phyloP scores from a whole-genome alignment of 2,888 invertebrate species.

The Atherix ibis region DNA sequence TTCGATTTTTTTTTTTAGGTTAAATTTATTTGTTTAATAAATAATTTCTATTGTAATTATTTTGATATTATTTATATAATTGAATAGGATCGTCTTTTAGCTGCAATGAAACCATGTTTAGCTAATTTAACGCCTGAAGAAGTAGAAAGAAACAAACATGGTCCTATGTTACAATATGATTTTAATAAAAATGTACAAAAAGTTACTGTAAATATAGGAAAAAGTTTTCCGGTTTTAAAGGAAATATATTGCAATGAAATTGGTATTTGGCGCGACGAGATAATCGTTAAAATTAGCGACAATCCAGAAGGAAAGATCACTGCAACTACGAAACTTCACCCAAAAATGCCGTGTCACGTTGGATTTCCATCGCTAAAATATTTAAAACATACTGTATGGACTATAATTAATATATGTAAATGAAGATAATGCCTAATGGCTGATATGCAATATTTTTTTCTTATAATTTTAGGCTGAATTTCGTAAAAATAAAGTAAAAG shows the following conservation, averaged over 20 bases:
- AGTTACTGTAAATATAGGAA: no score
- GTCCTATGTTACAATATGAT: conserved; percentile 75
- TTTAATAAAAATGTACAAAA: no score
- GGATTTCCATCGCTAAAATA: conserved; percentile 90
- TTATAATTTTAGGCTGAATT: conserved; percentile 46
- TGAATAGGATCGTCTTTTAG: no score
- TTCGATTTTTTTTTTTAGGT: no score
- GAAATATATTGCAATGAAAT: conserved; percentile 21
- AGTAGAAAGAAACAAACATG: conserved; percentile 59
- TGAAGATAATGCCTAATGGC: no score
- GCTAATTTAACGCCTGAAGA: conserved; percentile 52
- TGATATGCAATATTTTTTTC: no score
- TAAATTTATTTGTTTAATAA: no score
- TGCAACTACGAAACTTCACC: no score
- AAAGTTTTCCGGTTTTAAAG: no score
- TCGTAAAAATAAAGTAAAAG: conserved; percentile 57
- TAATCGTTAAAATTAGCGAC: conserved; percentile 14
- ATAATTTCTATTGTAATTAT: conserved; percentile 9
- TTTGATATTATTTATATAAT: no score
- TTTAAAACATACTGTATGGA: conserved; percentile 55
- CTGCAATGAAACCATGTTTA: conserved; percentile 59
- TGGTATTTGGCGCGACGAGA: conserved; percentile 19
- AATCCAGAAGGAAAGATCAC: conserved; percentile 11
- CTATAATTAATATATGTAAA: conserved; percentile 3
- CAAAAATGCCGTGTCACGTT: conserved; percentile 34